Evolutionary conservation across 35 echinoderm and acorn worm species (phyloP).

Genomic region (Hemicentrotus pulcherrimus): DNA sequence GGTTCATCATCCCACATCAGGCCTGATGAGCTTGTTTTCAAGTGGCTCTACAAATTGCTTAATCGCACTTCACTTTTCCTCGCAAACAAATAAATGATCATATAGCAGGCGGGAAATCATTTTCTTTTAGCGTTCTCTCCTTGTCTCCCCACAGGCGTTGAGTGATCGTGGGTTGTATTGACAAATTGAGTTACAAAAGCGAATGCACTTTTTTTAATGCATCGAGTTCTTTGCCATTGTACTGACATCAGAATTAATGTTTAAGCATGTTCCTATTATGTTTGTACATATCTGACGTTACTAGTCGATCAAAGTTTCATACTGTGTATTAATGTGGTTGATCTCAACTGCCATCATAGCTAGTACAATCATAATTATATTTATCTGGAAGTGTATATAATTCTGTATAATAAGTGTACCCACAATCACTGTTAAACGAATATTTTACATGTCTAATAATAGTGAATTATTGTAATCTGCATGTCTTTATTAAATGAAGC

Average conservation of each 20-base stretch:
- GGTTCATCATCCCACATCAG: constrained; percentile 45
- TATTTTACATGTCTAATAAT: not conserved
- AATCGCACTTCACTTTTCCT: not conserved
- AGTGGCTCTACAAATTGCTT: constrained; percentile 43
- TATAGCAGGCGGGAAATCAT: constrained; percentile 37
- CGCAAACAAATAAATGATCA: constrained; percentile 52
- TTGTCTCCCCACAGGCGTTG: not conserved
- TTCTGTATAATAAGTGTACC: not conserved
- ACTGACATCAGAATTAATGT: not conserved
- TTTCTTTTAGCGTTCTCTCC: not conserved
- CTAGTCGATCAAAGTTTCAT: not conserved
- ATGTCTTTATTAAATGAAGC: not conserved
- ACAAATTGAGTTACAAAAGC: not conserved
- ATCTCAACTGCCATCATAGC: not conserved
- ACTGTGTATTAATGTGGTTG: not conserved
- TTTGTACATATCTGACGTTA: not conserved
- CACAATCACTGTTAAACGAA: not conserved
- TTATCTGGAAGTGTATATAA: not conserved
- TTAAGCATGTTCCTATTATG: not conserved
- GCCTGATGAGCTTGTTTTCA: constrained; percentile 38
- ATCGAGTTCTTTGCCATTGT: not conserved
- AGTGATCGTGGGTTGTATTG: not conserved
- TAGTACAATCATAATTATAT: not conserved
- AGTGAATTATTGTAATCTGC: not conserved
- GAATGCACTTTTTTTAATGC: not conserved